Base-by-base conservation (phyloP, 2,113 vertebrate genomes). In the Sceloporus undulatus region DNA sequence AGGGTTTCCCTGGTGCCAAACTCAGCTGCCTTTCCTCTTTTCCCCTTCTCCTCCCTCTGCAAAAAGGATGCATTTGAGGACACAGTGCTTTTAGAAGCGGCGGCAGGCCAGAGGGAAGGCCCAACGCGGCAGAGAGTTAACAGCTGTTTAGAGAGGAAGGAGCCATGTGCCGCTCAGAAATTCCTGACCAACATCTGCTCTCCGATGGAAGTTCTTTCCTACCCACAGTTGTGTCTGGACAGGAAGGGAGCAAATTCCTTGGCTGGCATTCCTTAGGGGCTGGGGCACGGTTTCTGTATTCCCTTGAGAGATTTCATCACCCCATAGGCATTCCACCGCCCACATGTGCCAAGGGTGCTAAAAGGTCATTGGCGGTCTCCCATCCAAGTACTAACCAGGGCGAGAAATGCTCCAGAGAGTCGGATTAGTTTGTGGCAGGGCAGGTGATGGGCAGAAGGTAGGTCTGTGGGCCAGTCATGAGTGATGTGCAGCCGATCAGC, bases 121-220 rank as follows among this genome's bases (percentile, higher is more conserved):
- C 56, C 56, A 59, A 13, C 56, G 4, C 79, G 71, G 10, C 52
- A 40, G 83, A 52, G 54, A 52, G 0, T 79, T 42, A 42, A 52
- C 90, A 89, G 0, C 81, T 90, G 87, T 81, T 81, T 70, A 40
- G 38, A 27, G 77, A 42, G 85, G 85, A 85, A 79, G 38, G 88
- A 34, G 62, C 27, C 77, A 19, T 71, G 70, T 9, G 3, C 62
- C 54, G 68, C 75, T 87, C 73, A 18, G 52, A 25, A 48, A 42
- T 85, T 90, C 84, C 29, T 70, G 34, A 75, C 87, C 86, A 89
- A 82, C 86, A 79, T 86, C 93, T 92, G 81, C 11, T 59, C 40
- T 66, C 5, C 23, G 56, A 68, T 23, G 27, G 78, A 87, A 89
- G 85, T 77, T 40, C 0, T 1, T 40, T 80, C 71, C 54, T 78